Evolutionary conservation across 2,888 invertebrate genomes (phyloP), one percentile per base, ranked within the genome.

Genomic region (Caenorhabditis sp.): DNA sequence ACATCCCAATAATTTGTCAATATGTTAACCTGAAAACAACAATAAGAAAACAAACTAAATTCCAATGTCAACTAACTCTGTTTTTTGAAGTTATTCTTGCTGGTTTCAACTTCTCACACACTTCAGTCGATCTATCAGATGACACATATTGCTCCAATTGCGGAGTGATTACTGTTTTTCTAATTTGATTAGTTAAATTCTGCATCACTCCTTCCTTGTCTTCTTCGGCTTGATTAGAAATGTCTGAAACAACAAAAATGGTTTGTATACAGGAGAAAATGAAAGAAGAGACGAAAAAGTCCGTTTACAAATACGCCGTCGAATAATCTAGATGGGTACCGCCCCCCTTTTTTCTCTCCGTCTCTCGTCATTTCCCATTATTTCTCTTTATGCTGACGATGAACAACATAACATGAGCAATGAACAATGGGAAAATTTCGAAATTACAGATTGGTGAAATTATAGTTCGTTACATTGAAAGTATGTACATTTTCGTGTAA

Each of bases 1-100:
- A 71, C 36, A 26, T 43, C 31, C 57, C 26, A 67, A 24, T 67
- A 49, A 36, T 71, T 60, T 23, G 49, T 23, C 12, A 60, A n/a
- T 12, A 60, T 12, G 14, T 8, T 8, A 36, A 58, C 24, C 23
- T 53, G 50, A 50, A 50, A 50, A n/a, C 4, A 50, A n/a, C 50
- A 3, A n/a, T 50, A n/a, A 37, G 14, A 37, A 37, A 37, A 37
- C 37, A 37, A 37, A 10, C 37, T n/a, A 50, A 50, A 50, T 37
- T 14, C 10, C 10, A 10, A 37, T 10, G 8, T 10, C 8, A 37
- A 50, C 50, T 50, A 50, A 50, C 50, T 3, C 51, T 4, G 17
- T 55, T 55, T 17, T 8, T 17, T 4, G 24, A 12, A 14, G 55
- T 55, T 26, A 55, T 24, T 1, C 1, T 17, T 12, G 55, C 55